A percentile compares a stretch with the other conserved stretches of the same genome.
Conservation (phyloP, 1,140 invertebrate genomes). For the Psix sp. region DNA sequence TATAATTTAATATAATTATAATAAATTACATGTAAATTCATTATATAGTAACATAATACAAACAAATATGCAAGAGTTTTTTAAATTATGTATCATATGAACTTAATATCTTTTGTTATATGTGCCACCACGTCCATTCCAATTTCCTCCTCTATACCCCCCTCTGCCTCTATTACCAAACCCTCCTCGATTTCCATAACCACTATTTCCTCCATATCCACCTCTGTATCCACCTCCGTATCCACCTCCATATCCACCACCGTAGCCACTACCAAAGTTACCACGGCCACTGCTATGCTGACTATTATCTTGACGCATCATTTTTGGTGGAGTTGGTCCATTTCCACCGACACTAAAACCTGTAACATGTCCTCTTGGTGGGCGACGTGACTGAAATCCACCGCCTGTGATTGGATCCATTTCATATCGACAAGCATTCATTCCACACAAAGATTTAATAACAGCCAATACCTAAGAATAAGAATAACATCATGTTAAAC, state of each 20-base stretch:
- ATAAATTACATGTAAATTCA: no score
- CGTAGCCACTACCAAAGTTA: conserved; percentile 20
- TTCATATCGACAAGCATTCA: conserved; percentile 84
- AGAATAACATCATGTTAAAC: no score
- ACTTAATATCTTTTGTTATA: conserved; percentile 3
- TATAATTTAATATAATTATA: no score
- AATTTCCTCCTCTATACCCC: conserved; percentile 27
- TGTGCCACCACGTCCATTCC: conserved; percentile 7
- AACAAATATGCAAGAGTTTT: not conserved
- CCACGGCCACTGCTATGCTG: conserved; percentile 27
- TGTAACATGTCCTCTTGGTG: conserved; percentile 68
- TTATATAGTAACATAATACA: not conserved
- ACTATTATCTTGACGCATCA: conserved; percentile 47
- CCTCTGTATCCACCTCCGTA: conserved; percentile 13
- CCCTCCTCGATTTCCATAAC: conserved; percentile 27
- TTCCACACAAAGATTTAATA: conserved; percentile 83
- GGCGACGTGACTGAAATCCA: conserved; percentile 73
- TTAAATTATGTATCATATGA: not conserved
- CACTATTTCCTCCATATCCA: conserved; percentile 31
- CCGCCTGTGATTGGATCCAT: conserved; percentile 78
- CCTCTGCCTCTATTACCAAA: conserved; percentile 24
- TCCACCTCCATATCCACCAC: conserved; percentile 25
- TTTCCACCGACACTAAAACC: conserved; percentile 23
- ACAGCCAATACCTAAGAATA: conserved; percentile 79
- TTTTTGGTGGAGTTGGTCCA: conserved; percentile 41